phyloP scores from a whole-genome alignment of 37 sponge, comb jelly and placozoan species.

The Cladorhizidae sp. region DNA sequence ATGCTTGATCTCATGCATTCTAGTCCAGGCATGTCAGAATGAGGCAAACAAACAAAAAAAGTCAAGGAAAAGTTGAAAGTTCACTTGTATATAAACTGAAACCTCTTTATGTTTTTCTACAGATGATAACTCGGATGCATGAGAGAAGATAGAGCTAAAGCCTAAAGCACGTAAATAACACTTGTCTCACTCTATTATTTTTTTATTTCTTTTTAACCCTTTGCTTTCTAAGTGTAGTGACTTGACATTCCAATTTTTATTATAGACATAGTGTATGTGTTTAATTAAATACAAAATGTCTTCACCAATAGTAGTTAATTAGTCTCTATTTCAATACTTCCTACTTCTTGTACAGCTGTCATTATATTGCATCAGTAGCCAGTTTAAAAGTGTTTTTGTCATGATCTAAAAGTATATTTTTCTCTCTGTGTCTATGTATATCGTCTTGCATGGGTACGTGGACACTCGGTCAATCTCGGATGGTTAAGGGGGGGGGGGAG shows the following conservation, averaged over 20 bases:
- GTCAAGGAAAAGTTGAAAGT: not conserved
- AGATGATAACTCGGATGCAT: constrained; percentile 54
- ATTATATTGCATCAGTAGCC: not conserved
- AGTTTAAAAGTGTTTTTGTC: not conserved
- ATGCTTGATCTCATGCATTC: constrained; percentile 22
- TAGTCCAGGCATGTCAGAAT: constrained; percentile 2
- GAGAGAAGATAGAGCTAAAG: constrained; percentile 30
- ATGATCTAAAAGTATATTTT: not conserved
- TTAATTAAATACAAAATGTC: too few relatives aligned
- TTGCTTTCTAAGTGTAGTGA: not conserved
- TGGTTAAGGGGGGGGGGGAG: too few relatives aligned
- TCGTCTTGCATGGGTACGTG: too few relatives aligned
- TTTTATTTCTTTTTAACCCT: constrained; percentile 12
- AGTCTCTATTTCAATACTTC: not conserved
- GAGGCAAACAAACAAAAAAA: not conserved
- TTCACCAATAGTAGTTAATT: too few relatives aligned
- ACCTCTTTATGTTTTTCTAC: constrained; percentile 10
- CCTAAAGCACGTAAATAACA: constrained; percentile 16
- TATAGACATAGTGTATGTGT: not conserved
- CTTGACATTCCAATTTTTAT: not conserved
- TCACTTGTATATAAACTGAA: not conserved
- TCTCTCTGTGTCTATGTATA: too few relatives aligned
- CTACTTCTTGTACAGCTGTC: not conserved
- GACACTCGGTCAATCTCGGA: too few relatives aligned
- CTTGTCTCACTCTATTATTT: not conserved